Evolutionary conservation across 2,888 invertebrate genomes (phyloP).

Genomic region (Chironomus tentans): DNA sequence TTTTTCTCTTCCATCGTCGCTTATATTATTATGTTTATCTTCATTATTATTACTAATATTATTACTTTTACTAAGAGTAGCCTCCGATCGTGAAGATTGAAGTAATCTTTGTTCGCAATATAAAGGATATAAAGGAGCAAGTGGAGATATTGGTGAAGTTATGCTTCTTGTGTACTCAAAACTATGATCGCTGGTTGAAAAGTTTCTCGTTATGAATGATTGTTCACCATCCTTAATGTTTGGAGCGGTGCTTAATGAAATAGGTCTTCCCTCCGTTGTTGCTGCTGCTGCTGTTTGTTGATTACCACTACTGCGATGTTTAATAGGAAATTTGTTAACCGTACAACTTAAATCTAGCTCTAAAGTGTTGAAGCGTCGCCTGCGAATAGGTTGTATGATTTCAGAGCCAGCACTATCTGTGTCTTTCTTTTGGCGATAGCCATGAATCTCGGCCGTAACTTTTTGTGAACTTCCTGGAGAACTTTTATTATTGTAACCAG

Average conservation of each 20-base stretch:
- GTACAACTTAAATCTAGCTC: conserved; percentile 48
- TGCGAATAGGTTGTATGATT: conserved; percentile 29
- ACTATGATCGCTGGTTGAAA: conserved; percentile 28
- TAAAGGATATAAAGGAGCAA: conserved; percentile 29
- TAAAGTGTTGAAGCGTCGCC: conserved; percentile 40
- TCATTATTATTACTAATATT: not conserved
- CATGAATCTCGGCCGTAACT: conserved; percentile 17
- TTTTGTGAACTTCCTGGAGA: not conserved
- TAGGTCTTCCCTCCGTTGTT: not conserved
- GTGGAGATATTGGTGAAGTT: conserved; percentile 34
- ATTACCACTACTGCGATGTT: conserved; percentile 35
- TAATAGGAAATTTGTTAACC: conserved; percentile 52
- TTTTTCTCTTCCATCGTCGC: not conserved
- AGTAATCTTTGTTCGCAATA: conserved; percentile 40
- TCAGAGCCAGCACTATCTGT: not conserved
- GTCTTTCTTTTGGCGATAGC: not conserved
- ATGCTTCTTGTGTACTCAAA: conserved; percentile 35
- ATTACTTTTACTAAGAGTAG: conserved; percentile 28
- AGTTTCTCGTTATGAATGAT: conserved; percentile 5
- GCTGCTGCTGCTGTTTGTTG: conserved; percentile 28
- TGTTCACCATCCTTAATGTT: not conserved
- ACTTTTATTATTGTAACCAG: not conserved
- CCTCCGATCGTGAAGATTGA: conserved; percentile 39
- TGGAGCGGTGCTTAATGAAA: not conserved
- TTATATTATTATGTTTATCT: not conserved